Base-by-base conservation (phyloP, 2,888 invertebrate species). In the Chrysina gloriosa region DNA sequence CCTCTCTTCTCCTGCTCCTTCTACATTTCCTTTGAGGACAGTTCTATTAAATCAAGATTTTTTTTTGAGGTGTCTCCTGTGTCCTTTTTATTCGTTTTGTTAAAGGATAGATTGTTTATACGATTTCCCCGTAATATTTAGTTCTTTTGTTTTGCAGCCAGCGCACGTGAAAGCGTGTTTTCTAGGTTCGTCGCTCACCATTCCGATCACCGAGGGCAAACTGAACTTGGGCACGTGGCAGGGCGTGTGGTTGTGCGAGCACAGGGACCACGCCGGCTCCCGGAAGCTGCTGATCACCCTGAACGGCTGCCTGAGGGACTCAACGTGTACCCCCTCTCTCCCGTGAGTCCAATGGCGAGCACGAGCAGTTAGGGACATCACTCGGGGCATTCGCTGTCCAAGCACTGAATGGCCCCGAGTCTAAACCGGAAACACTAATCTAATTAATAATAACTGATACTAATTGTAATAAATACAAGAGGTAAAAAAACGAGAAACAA, bases 211-310 rank as follows among this genome's bases (percentile, higher is more conserved):
- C 75, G 95, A 97, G 80, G 97, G 97, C 78, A 95, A 95, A 85
- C 86, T 97, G 80, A 95, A 96, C 82, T 87, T 97, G 79, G 97
- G 97, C 77, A 96, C 96, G 78, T 98, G 97, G 97, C 97, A 97
- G 86, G 97, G 98, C 72, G 93, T 98, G 75, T 98, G 97, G 97
- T 89, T 98, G 77, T 97, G 97, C 86, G 98, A 98, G 85, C 98
- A 98, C 86, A 90, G 98, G 81, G 95, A 97, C 87, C 94, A 94
- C 82, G 97, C 96, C 76, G 96, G 96, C 79, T 95, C 95, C 83
- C 90, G 96, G 78, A 96, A 96, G 88, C 84, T 90, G 77, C 81
- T 84, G 69, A 92, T 95, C 83, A 96, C 96, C 75, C 86, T 96
- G 84, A 95, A 95, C 78, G 96, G 96, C 71, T 95, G 95, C 85